A percentile compares a stretch with the other conserved stretches of the same genome.
phyloP scores from a whole-genome alignment of 2,888 invertebrate species.

The Platerodrilus igneus region DNA sequence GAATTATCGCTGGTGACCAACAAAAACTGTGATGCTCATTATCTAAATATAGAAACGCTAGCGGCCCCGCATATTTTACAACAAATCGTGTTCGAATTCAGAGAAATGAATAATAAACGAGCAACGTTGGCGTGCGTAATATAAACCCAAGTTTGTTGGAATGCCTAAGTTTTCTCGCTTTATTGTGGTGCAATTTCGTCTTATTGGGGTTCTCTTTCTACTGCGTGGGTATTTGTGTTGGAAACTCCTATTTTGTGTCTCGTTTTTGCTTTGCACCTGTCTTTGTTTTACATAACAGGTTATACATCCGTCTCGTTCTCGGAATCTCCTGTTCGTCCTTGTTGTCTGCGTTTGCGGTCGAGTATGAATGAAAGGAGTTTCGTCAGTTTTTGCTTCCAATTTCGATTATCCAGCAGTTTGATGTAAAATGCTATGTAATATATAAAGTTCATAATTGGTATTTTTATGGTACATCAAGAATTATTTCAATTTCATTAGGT shows the following conservation, averaged over 20 bases:
- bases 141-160: too few relatives aligned
- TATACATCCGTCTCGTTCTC: slow-evolving; percentile 37
- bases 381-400: slow-evolving; percentile 14
- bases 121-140: slow-evolving; percentile 19
- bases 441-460: too few relatives aligned
- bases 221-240: slow-evolving; percentile 21
- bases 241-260: slow-evolving; percentile 24
- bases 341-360: slow-evolving; percentile 25
- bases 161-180: slow-evolving; percentile 31
- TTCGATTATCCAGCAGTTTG: slow-evolving; percentile 6
- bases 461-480: too few relatives aligned
- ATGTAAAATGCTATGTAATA: too few relatives aligned
- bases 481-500: too few relatives aligned
- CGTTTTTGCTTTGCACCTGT: slow-evolving; percentile 29
- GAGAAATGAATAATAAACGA: slow-evolving; percentile 15
- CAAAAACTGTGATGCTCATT: slow-evolving; percentile 27
- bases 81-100: slow-evolving; percentile 12
- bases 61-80: slow-evolving; percentile 12
- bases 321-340: slow-evolving; percentile 46
- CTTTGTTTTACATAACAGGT: slow-evolving; percentile 46
- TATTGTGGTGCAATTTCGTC: slow-evolving; percentile 38
- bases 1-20: slow-evolving; percentile 20
- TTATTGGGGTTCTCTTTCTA: slow-evolving; percentile 30
- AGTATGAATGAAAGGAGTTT: slow-evolving; percentile 22
- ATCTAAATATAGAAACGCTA: slow-evolving; percentile 33